Conservation (phyloP, 2,797 vertebrate genomes). For the Gallinago solitaria region DNA sequence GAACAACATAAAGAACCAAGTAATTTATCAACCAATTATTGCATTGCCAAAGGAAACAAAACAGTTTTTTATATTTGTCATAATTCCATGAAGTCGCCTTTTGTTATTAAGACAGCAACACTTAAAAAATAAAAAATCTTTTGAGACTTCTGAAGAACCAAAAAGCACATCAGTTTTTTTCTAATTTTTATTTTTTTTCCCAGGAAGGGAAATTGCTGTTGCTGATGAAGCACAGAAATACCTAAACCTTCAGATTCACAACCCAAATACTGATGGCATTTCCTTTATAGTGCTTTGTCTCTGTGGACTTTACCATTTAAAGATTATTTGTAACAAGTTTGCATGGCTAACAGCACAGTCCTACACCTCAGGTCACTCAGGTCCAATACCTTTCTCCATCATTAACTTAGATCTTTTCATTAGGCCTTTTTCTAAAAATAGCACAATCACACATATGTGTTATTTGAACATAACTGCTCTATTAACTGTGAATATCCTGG, state of each 20-base stretch:
- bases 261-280: neutral
- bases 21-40: slow-evolving; percentile 50
- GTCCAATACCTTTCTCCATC: neutral
- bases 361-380: neutral
- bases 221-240: neutral
- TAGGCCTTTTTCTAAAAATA: neutral
- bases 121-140: neutral
- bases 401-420: neutral
- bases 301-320: neutral
- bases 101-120: neutral
- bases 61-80: neutral
- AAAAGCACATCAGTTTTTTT: neutral
- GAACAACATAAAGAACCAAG: slow-evolving; percentile 67
- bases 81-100: neutral
- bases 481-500: neutral
- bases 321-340: neutral
- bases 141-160: neutral
- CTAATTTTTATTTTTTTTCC: fast-evolving
- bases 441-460: neutral
- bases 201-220: neutral
- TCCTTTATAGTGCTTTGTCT: neutral
- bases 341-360: neutral
- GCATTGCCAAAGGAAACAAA: slow-evolving; percentile 39
- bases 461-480: neutral
- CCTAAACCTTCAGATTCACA: neutral